Conservation (phyloP, 2,888 invertebrate species). For the Xestia xanthographa region DNA sequence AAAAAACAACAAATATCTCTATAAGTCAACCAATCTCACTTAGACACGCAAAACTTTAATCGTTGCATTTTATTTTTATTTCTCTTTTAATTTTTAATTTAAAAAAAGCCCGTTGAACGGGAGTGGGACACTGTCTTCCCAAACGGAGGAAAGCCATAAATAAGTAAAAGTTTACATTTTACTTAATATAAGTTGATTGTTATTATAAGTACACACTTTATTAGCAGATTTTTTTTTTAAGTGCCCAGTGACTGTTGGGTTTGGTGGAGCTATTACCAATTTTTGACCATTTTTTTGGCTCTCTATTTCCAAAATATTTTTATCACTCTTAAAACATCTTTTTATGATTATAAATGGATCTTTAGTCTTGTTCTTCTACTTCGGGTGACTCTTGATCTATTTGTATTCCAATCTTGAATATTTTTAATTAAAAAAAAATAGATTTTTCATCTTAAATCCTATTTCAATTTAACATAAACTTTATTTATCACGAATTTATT, state of each 20-base stretch:
- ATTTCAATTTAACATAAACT: neutral
- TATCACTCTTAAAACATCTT: neutral
- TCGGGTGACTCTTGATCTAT: constrained; percentile 42
- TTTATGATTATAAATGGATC: constrained; percentile 27
- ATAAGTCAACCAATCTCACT: neutral
- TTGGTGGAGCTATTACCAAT: constrained; percentile 40
- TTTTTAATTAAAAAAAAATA: neutral
- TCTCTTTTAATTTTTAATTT: constrained; percentile 55
- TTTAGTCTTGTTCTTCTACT: constrained; percentile 45
- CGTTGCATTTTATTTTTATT: constrained; percentile 64
- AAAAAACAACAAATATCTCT: neutral
- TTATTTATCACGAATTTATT: neutral
- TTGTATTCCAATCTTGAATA: constrained; percentile 6
- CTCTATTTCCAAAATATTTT: constrained; percentile 36
- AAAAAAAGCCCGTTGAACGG: constrained; percentile 74
- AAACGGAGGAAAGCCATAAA: constrained; percentile 67
- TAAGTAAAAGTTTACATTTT: constrained; percentile 66
- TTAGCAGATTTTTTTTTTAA: constrained; percentile 52
- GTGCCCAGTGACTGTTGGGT: constrained; percentile 62
- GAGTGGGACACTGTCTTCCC: constrained; percentile 74
- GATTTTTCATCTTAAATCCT: neutral
- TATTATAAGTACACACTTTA: constrained; percentile 65
- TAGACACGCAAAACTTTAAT: constrained; percentile 32
- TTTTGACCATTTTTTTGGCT: constrained; percentile 25
- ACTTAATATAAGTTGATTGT: constrained; percentile 63